These are phyloP conservation scores for Digitonthophagus gazella DNA, from an alignment of 2,888 invertebrate species.

Conservation along the genomic window DNA sequence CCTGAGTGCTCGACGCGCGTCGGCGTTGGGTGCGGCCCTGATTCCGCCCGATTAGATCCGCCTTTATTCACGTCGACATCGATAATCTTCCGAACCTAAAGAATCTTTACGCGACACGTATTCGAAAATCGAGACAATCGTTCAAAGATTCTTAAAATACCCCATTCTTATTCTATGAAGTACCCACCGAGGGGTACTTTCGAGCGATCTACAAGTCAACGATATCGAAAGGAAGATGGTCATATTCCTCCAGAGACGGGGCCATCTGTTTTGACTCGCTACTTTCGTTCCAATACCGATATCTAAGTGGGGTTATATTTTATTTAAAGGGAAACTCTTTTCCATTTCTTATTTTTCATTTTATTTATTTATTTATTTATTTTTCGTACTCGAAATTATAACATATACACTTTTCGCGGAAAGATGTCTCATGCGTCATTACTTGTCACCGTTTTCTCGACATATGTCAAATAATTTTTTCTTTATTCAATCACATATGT, in stretches of 20 bases:
- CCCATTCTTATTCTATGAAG: neutral
- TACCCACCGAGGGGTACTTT: neutral
- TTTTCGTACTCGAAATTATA: no score
- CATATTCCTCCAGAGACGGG: neutral
- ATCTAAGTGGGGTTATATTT: conserved; percentile 5
- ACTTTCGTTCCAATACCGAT: neutral
- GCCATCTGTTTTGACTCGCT: neutral
- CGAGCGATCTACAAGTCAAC: neutral
- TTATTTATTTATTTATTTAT: no score
- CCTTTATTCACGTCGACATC: conserved; percentile 8
- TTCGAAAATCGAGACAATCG: neutral
- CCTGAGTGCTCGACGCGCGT: conserved; percentile 28
- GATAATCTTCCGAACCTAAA: conserved; percentile 11
- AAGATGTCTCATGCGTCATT: no score
- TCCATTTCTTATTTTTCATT: neutral
- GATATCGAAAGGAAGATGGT: neutral
- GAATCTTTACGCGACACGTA: neutral
- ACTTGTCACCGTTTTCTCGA: no score
- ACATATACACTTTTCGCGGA: no score
- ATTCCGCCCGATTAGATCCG: conserved; percentile 11
- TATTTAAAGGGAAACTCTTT: conserved; percentile 4
- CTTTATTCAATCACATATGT: no score
- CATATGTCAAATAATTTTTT: no score
- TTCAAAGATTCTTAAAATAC: neutral
- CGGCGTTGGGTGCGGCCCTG: conserved; percentile 11